Evolutionary conservation across 2,113 vertebrate species (phyloP).

Genomic region (Nibea coibor): DNA sequence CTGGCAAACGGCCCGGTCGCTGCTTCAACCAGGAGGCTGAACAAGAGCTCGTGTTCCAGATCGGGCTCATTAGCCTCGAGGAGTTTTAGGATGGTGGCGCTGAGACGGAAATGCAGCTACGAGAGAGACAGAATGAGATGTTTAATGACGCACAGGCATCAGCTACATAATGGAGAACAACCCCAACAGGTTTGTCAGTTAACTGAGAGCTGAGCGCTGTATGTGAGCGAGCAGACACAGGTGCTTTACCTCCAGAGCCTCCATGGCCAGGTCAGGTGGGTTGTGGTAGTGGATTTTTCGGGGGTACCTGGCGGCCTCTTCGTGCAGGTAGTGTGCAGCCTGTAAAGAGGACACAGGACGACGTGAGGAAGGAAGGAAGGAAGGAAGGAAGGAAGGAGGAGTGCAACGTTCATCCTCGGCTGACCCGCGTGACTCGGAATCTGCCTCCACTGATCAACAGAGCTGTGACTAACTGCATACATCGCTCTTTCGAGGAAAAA

Average conservation of each 20-base stretch:
- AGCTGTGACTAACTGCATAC: conserved; percentile 59
- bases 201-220: too few relatives aligned
- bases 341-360: conserved; percentile 36
- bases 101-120: conserved; percentile 94
- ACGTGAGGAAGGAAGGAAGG: background rate
- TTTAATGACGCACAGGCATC: background rate
- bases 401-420: background rate
- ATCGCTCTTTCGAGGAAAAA: conserved; percentile 31
- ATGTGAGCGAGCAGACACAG: conserved; percentile 4
- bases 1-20: conserved; percentile 94
- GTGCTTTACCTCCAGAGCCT: conserved; percentile 92
- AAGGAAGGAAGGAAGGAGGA: too few relatives aligned
- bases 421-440: conserved; percentile 26
- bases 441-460: conserved; percentile 42
- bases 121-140: background rate
- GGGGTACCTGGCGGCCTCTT: conserved; percentile 96
- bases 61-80: conserved; percentile 84
- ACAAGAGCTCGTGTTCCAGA: conserved; percentile 89
- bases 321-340: conserved; percentile 93
- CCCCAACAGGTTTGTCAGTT: too few relatives aligned
- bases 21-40: conserved; percentile 92
- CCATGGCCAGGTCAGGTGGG: conserved; percentile 97
- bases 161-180: background rate
- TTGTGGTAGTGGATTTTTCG: conserved; percentile 99
- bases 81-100: conserved; percentile 96